A percentile compares a stretch with the other conserved stretches of the same genome.
Evolutionary conservation across 2,888 invertebrate genomes (phyloP).

Genomic region (Xylota segnis): DNA sequence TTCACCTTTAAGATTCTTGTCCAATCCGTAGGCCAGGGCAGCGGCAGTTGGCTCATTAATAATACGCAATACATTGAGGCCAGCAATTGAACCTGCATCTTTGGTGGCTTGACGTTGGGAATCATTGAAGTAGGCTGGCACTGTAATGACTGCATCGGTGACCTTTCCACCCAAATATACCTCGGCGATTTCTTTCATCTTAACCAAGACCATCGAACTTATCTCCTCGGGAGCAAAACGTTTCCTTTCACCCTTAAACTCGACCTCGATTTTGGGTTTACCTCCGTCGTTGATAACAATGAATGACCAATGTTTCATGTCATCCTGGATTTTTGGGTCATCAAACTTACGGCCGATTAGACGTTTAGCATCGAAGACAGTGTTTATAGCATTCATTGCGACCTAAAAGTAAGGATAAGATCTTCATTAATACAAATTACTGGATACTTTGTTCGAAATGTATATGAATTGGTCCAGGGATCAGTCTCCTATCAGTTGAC

Average conservation of each 20-base stretch:
- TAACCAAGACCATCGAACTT: constrained; percentile 93
- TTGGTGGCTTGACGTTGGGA: constrained; percentile 94
- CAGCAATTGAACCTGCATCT: constrained; percentile 94
- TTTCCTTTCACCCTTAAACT: constrained; percentile 90
- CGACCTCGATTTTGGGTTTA: constrained; percentile 90
- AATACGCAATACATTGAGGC: constrained; percentile 94
- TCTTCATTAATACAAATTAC: too few species aligned
- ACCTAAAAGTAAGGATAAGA: constrained; percentile 85
- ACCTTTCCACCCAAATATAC: constrained; percentile 90
- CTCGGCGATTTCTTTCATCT: constrained; percentile 93
- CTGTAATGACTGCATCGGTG: constrained; percentile 92
- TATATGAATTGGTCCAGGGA: too few species aligned
- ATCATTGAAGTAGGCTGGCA: constrained; percentile 94
- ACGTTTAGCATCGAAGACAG: constrained; percentile 93
- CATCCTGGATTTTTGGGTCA: constrained; percentile 91
- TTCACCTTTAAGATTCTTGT: constrained; percentile 90
- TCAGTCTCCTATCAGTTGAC: too few species aligned
- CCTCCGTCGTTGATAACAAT: constrained; percentile 87
- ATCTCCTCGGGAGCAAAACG: constrained; percentile 93
- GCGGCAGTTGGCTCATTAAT: constrained; percentile 97
- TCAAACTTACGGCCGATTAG: constrained; percentile 93
- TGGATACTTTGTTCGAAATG: too few species aligned
- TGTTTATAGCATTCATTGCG: constrained; percentile 92
- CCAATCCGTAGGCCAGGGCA: constrained; percentile 93
- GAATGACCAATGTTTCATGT: constrained; percentile 95